Evolutionary conservation across 1,140 invertebrate species (phyloP).

Genomic region (Danaus plexippus): DNA sequence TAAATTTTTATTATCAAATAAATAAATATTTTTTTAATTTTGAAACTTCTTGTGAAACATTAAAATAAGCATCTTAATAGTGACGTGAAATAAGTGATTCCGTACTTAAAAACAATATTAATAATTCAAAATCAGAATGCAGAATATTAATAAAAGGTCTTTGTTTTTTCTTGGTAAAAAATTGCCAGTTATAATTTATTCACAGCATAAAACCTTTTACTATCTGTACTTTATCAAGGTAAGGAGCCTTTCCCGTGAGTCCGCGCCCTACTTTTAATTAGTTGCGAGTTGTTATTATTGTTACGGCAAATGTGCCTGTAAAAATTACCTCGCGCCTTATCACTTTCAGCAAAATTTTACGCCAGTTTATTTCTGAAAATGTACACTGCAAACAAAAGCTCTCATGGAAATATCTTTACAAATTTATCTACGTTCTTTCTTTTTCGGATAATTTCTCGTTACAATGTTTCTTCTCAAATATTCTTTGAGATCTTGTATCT

Average conservation of each 20-base stretch:
- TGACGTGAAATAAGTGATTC: no score
- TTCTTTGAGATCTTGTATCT: no score
- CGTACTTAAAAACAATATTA: no score
- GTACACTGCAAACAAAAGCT: constrained; percentile 20
- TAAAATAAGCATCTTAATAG: no score
- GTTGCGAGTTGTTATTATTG: constrained; percentile 67
- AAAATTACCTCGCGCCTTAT: constrained; percentile 62
- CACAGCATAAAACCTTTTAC: constrained; percentile 25
- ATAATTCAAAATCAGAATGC: no score
- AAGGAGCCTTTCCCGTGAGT: constrained; percentile 39
- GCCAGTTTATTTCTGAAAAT: constrained; percentile 28
- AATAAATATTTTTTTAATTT: background rate
- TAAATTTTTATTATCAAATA: background rate
- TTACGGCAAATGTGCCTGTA: constrained; percentile 58
- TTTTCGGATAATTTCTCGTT: constrained; percentile 4
- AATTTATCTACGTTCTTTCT: constrained; percentile 15
- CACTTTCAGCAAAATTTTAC: constrained; percentile 39
- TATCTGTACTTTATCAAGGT: constrained; percentile 47
- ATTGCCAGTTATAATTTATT: background rate
- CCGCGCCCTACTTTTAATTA: constrained; percentile 62
- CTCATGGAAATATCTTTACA: constrained; percentile 22
- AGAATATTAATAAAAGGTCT: no score
- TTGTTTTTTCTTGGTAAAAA: no score
- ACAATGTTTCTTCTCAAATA: no score
- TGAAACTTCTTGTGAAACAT: no score